Evolutionary conservation across 2,797 vertebrate species (phyloP), one percentile per base, ranked within the genome.

Genomic region (Hydrolagus colliei): DNA sequence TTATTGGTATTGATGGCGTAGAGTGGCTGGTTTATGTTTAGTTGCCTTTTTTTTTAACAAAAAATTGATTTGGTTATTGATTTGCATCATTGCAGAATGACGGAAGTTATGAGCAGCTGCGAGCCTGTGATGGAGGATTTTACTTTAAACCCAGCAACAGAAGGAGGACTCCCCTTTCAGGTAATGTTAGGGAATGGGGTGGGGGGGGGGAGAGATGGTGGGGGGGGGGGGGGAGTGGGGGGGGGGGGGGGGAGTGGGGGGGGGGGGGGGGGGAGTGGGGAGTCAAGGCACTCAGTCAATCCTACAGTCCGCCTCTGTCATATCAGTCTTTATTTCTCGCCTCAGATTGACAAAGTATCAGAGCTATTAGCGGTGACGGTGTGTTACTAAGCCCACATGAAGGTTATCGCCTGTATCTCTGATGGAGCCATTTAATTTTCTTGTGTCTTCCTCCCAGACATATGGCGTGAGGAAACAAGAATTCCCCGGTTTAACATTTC

Each of bases 31-130:
- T 27, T 27, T 52, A 6, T 52, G 41, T 52, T 52, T 52, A 6
- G 41, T 52, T 6, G 41, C 41, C 41, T 52, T 52, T 27, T 27
- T 52, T 52, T 27, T 27, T 27, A 27, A 27, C 0, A 27, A 27
- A 27, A 27, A 27, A 27, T 27, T 27, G 27, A 27, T 27, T 27
- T 27, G 27, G 27, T 27, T 27, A 27, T 27, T 27, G 27, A 27
- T 27, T 27, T 41, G 79, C 32, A 59, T 73, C 61, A 86, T 86
- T 71, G 0, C 91, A 96, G 95, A 90, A 96, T 96, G 96, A 95
- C 95, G 59, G 95, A 96, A 88, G 95, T 96, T 90, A 95, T 96
- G 92, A 96, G 95, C 87, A 95, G 95, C 88, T 91, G 95, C 87
- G 96, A 96, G 87, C 94, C 95, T 0, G 92, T 91, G 22, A 92